Evolutionary conservation across 1,140 invertebrate species (phyloP), one percentile per base, ranked within the genome.

Genomic region (Caenorhabditis latens): DNA sequence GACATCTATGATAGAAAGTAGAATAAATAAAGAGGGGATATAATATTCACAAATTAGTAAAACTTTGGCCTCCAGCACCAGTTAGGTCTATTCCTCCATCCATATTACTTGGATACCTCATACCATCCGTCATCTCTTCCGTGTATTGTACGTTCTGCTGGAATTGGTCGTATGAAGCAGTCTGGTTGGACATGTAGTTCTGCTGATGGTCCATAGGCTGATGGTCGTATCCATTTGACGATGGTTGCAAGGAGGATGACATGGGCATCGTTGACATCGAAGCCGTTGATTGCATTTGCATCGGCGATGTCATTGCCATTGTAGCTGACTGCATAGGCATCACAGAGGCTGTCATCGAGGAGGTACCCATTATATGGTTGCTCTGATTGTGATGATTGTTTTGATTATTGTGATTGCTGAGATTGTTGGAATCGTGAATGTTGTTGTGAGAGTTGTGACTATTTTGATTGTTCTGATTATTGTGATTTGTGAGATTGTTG

Each of bases 11-110:
- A 53, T 53, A 53, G 16, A 16, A 53, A 53, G 11, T 53, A 2
- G 2, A 32, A 32, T 32, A 32, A 32, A 32, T 32, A 32, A 1
- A 2, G 32, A 2, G 32, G 32, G 32, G 32, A 32, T 53, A 67
- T 11, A 40, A 42, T 42, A 67, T 14, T 42, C 42, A 67, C 9
- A 67, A 21, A 42, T 67, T 67, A 8, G 63, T 67, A 32, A 67
- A 67, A 40, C 63, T 67, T 67, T 67, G 63, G 8, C 63, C 63
- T 14, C 19, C 63, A 67, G 19, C 21, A 21, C 63, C 63, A 67
- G 63, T 67, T 40, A 67, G 32, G 40, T 67, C 63, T 8, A 67
- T 16, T 8, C 63, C 63, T 7, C 13, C 21, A 13, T 67, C 63
- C 11, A 11, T 8, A 67, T 42, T 67, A 32, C 42, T 19, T 8